Evolutionary conservation across 2,797 vertebrate species (phyloP).

Genomic region (Poecilia wingei): DNA sequence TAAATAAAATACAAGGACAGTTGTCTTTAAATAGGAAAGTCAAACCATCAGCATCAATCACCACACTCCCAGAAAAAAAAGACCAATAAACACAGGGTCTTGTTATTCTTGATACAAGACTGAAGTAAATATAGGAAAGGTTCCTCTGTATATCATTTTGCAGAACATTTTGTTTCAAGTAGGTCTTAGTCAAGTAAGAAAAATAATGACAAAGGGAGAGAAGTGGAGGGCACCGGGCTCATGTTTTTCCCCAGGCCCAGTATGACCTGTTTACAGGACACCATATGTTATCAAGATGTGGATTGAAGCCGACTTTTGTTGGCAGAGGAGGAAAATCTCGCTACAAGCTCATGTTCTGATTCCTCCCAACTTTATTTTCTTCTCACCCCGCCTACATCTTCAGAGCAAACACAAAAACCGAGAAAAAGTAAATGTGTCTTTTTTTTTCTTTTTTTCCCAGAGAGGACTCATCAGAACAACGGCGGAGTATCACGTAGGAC

Average conservation of each 20-base stretch:
- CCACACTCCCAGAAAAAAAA: background rate
- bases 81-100: background rate
- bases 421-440: constrained; percentile 18
- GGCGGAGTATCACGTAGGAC: constrained; percentile 27
- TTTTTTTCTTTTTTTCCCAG: background rate
- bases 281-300: background rate
- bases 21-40: background rate
- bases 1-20: background rate
- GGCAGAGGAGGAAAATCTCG: constrained; percentile 17
- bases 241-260: background rate
- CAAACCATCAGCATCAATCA: background rate
- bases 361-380: constrained; percentile 34
- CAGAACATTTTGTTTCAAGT: background rate
- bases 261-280: constrained; percentile 10
- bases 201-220: background rate
- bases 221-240: background rate
- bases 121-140: background rate
- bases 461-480: constrained; percentile 25
- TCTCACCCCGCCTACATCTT: constrained; percentile 39
- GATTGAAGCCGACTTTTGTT: constrained; percentile 6
- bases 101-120: background rate
- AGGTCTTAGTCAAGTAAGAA: background rate
- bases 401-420: constrained; percentile 24
- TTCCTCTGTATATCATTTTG: background rate
- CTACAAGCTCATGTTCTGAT: constrained; percentile 11